Percentiles rank a stretch among this genome's conserved stretches.
Evolutionary conservation across 2,797 vertebrate genomes (phyloP).

Genomic region (Columba guinea): DNA sequence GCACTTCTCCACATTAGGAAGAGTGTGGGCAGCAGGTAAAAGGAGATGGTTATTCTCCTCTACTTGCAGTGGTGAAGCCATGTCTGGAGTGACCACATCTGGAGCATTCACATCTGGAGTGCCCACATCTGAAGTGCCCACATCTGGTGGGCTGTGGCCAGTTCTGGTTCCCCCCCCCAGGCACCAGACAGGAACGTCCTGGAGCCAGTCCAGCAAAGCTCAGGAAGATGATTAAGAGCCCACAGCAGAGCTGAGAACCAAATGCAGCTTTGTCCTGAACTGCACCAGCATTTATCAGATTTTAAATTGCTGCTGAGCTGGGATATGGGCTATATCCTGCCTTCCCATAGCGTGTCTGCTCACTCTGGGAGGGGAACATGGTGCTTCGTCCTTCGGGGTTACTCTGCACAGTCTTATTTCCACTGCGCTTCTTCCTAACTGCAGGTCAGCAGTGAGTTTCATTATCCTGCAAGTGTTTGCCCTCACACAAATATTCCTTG

Average conservation of each 20-base stretch:
- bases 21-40: not conserved
- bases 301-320: not conserved
- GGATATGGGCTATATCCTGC: not conserved
- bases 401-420: not conserved
- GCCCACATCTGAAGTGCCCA: too few species aligned
- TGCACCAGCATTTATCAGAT: not conserved
- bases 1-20: not conserved
- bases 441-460: not conserved
- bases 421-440: not conserved
- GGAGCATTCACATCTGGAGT: too few species aligned
- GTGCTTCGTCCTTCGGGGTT: not conserved
- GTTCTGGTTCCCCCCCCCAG: too few species aligned
- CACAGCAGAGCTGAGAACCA: not conserved
- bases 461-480: slow-evolving; percentile 1
- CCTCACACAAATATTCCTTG: slow-evolving; percentile 23
- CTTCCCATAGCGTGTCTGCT: not conserved
- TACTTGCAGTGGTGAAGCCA: not conserved
- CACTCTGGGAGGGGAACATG: not conserved
- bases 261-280: not conserved
- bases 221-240: not conserved
- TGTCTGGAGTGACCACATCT: not conserved
- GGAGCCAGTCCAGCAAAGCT: not conserved
- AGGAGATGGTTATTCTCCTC: not conserved
- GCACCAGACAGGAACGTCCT: rapidly evolving
- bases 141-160: not conserved